Evolutionary conservation across 2,888 invertebrate species (phyloP), one percentile per base, ranked within the genome.

Genomic region (Lasiommata megera): DNA sequence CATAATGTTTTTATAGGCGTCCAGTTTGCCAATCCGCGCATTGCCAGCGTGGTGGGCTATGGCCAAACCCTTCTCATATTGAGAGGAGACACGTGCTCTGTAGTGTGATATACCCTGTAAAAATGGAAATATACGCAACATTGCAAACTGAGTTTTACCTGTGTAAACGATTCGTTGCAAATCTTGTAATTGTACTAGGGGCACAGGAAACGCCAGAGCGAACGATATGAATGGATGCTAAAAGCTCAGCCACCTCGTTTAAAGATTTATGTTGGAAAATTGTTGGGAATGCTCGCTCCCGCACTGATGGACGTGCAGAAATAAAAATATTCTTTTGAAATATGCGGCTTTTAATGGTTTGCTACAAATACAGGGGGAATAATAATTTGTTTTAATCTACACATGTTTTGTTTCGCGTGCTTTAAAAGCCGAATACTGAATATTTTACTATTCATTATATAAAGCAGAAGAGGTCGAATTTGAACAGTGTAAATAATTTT

Each of bases 201-300:
- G 11, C 11, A 11, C 54, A 44, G 44, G 54, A 51, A 46, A 56
- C 56, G 54, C 37, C 48, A 51, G 54, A 56, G 48, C 29, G 58
- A 41, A 17, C 28, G 16, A 40, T 56, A 50, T 56, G 59, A 62
- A 56, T 54, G 61, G 55, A 54, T 51, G 62, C 59, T 62, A 62
- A 62, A 62, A 62, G 62, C 62, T 59, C 56, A 60, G 58, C 52
- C 58, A 44, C 46, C 58, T 54, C 41, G 52, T 52, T 50, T 57
- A 48, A 54, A 60, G 62, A 62, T 62, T 62, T 59, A 60, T 60
- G 59, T 53, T 58, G 58, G 52, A 61, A 61, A 61, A 58, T 61
- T 54, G 60, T 53, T 44, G 41, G 56, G 53, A 60, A 56, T 34
- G 56, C 51, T 62, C 54, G 40, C 56, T 56, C 50, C 51, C 54